These are phyloP conservation scores for Acleris cristana DNA, from an alignment of 2,888 invertebrate species.

Conservation along the genomic window DNA sequence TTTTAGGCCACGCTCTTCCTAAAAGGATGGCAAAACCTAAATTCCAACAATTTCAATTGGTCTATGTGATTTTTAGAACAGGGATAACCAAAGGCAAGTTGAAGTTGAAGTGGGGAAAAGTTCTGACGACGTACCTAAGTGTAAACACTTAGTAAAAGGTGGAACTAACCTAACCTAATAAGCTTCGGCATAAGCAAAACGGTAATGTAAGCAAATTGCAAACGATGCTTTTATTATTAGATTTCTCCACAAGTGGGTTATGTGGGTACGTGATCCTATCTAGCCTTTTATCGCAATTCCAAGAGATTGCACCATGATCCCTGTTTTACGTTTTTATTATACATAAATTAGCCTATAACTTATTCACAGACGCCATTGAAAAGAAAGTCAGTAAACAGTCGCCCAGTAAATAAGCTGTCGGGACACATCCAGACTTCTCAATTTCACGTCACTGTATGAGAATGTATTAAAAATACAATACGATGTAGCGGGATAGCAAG, in stretches of 20 bases:
- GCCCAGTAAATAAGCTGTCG: neutral
- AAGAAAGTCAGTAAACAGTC: slow-evolving; percentile 19
- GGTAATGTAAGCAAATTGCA: slow-evolving; percentile 10
- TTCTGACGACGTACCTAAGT: no score
- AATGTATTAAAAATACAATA: neutral
- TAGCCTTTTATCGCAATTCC: slow-evolving; percentile 17
- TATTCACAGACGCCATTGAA: slow-evolving; percentile 3
- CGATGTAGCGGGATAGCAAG: no score
- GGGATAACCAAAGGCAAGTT: no score
- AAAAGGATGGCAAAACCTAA: no score
- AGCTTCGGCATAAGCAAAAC: neutral
- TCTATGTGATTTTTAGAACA: no score
- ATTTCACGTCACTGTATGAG: neutral
- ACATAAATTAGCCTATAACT: slow-evolving; percentile 11
- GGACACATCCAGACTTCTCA: neutral
- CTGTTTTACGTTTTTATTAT: slow-evolving; percentile 6
- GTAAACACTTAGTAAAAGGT: no score
- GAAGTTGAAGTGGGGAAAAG: no score
- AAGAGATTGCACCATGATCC: slow-evolving; percentile 18
- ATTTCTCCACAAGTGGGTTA: slow-evolving; percentile 18
- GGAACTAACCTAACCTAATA: neutral
- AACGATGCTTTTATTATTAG: slow-evolving; percentile 12
- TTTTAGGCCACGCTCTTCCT: neutral
- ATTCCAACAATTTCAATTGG: no score
- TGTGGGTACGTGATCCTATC: slow-evolving; percentile 3